Percentiles rank a stretch among this genome's conserved stretches.
phyloP scores from a whole-genome alignment of 2,888 invertebrate species.

The Scrobipalpa atriplicella region DNA sequence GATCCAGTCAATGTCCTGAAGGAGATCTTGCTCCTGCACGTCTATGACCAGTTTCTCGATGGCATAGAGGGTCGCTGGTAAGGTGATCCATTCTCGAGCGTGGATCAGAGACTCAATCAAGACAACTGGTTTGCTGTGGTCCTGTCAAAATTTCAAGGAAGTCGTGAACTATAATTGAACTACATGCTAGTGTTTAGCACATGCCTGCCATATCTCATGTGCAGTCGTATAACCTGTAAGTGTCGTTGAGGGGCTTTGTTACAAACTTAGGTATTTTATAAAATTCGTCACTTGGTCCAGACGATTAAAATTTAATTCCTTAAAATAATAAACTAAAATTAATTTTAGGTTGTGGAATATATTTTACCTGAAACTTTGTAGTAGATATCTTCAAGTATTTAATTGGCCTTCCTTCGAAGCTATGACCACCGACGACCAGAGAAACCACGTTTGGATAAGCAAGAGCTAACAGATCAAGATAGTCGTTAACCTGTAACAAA shows the following conservation, averaged over 20 bases:
- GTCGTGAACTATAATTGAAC: too few species aligned
- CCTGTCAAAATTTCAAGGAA: slow-evolving; percentile 37
- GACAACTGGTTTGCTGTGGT: slow-evolving; percentile 73
- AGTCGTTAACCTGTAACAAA: not conserved
- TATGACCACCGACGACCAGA: slow-evolving; percentile 73
- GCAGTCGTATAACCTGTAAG: too few species aligned
- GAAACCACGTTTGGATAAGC: slow-evolving; percentile 7
- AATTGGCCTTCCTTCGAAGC: slow-evolving; percentile 81
- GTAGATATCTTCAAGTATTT: slow-evolving; percentile 83
- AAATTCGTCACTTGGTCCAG: too few species aligned
- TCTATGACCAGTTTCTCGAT: slow-evolving; percentile 84
- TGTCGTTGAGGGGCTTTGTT: too few species aligned
- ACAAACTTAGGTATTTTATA: too few species aligned
- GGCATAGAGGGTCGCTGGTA: slow-evolving; percentile 84
- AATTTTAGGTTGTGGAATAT: too few species aligned
- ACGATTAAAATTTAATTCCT: too few species aligned
- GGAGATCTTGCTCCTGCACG: slow-evolving; percentile 69
- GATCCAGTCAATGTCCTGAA: slow-evolving; percentile 84
- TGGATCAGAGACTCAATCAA: slow-evolving; percentile 83
- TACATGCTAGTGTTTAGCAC: too few species aligned
- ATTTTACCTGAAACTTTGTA: slow-evolving; percentile 46
- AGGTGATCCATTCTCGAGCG: slow-evolving; percentile 87
- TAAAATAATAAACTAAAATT: too few species aligned
- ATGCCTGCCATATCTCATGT: too few species aligned
- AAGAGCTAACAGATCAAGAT: not conserved